Percentiles rank a stretch among this genome's conserved stretches.
These are phyloP conservation scores for Anastatus disparis DNA, from an alignment of 1,140 invertebrate genomes.

Conservation along the genomic window DNA sequence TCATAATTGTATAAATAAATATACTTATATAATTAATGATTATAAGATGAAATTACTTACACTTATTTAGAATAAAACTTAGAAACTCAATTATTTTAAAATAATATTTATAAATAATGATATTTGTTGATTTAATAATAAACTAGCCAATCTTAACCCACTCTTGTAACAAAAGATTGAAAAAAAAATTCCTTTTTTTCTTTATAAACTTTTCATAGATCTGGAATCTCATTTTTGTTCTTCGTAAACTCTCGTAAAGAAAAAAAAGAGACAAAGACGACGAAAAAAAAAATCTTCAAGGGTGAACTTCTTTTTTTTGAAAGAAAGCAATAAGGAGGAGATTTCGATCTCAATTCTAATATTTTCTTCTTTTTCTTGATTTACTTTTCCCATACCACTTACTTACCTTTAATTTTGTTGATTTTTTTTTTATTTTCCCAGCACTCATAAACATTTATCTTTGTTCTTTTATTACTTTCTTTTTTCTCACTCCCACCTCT, in stretches of 20 bases:
- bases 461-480: too few species aligned
- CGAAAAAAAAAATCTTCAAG: neutral
- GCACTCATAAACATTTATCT: neutral
- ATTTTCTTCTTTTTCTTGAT: neutral
- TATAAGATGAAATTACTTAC: neutral
- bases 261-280: neutral
- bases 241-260: neutral
- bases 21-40: too few species aligned
- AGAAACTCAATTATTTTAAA: neutral
- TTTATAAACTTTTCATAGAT: neutral
- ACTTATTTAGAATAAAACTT: too few species aligned
- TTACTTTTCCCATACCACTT: neutral
- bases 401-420: neutral
- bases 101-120: neutral
- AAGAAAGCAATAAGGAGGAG: constrained; percentile 2
- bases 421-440: constrained; percentile 6
- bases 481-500: too few species aligned
- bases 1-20: too few species aligned
- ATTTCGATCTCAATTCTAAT: constrained; percentile 7
- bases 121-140: too few species aligned
- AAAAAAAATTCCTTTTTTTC: too few species aligned
- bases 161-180: too few species aligned
- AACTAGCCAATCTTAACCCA: too few species aligned
- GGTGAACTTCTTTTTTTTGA: constrained; percentile 9
- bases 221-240: neutral